Evolutionary conservation across 2,113 vertebrate genomes (phyloP).

Genomic region (Pelmatolapia mariae): DNA sequence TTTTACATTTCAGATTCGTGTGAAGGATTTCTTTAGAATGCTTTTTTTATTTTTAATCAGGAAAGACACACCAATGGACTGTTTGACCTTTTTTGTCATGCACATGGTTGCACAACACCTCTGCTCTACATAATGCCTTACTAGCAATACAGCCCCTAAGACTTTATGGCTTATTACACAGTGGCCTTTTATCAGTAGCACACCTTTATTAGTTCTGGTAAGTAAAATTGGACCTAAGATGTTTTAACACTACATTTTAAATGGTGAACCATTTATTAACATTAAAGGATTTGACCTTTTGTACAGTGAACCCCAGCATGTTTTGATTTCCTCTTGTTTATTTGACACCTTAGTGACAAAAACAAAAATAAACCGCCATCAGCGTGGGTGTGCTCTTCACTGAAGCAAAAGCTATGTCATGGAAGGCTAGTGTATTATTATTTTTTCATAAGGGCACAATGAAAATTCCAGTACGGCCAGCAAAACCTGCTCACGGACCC

Average conservation of each 20-base stretch:
- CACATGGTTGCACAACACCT: not conserved
- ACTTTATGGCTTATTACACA: not conserved
- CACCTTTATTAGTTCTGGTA: not conserved
- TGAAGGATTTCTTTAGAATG: not conserved
- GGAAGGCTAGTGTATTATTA: not conserved
- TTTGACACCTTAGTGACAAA: not conserved
- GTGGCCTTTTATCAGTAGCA: not conserved
- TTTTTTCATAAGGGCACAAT: not conserved
- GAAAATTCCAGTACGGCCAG: constrained; percentile 25
- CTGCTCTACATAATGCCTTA: not conserved
- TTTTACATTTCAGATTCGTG: not conserved
- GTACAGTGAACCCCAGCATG: not conserved
- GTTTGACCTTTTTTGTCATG: not conserved
- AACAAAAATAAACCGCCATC: not conserved
- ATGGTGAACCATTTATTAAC: not conserved
- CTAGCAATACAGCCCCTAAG: not conserved
- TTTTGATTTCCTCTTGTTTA: not conserved
- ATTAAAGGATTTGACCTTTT: not conserved
- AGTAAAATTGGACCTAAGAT: not conserved
- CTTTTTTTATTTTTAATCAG: not conserved
- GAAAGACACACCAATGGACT: not conserved
- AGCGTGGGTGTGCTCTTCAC: not conserved
- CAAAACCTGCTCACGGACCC: constrained; percentile 25
- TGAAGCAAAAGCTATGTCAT: not conserved
- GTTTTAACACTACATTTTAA: not conserved